Percentiles rank a stretch among this genome's conserved stretches.
Evolutionary conservation across 2,797 vertebrate species (phyloP).

Genomic region (Eospalax fontanierii): DNA sequence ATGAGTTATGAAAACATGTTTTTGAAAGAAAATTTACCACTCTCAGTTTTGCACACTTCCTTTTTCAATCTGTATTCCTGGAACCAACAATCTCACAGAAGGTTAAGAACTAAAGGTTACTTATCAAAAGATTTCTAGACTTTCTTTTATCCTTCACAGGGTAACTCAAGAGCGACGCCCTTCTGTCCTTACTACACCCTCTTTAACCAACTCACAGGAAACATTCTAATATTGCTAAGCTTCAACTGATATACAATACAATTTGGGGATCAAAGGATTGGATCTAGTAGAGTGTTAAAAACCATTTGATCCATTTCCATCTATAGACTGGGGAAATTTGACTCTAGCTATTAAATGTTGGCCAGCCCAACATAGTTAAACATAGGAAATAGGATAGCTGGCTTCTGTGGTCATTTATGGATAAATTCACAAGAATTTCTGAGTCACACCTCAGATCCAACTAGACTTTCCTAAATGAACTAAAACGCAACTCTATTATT

Average conservation of each 20-base stretch:
- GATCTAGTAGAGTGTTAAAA: conserved; percentile 41
- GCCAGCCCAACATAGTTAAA: conserved; percentile 17
- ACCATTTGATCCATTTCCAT: not conserved
- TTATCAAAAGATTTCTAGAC: conserved; percentile 2
- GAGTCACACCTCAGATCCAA: not conserved
- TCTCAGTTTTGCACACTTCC: not conserved
- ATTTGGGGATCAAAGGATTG: conserved; percentile 4
- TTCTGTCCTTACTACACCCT: not conserved
- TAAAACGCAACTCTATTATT: conserved; percentile 32
- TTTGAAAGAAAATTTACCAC: conserved; percentile 58
- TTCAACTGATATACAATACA: conserved; percentile 24
- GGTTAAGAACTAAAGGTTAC: conserved; percentile 39
- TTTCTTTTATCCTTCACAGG: conserved; percentile 46
- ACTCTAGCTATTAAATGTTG: not conserved
- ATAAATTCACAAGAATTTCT: not conserved
- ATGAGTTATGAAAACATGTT: not conserved
- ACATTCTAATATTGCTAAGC: conserved; percentile 12
- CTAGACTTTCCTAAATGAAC: conserved; percentile 10
- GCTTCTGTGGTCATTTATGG: conserved; percentile 2
- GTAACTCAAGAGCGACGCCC: not conserved
- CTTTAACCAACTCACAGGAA: conserved; percentile 53
- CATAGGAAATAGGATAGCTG: conserved; percentile 47
- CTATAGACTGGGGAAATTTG: conserved; percentile 52
- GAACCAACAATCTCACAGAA: conserved; percentile 34
- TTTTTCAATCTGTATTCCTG: conserved; percentile 41